Evolutionary conservation across 2,888 invertebrate genomes (phyloP).

Genomic region (Synanthedon myopaeformis): DNA sequence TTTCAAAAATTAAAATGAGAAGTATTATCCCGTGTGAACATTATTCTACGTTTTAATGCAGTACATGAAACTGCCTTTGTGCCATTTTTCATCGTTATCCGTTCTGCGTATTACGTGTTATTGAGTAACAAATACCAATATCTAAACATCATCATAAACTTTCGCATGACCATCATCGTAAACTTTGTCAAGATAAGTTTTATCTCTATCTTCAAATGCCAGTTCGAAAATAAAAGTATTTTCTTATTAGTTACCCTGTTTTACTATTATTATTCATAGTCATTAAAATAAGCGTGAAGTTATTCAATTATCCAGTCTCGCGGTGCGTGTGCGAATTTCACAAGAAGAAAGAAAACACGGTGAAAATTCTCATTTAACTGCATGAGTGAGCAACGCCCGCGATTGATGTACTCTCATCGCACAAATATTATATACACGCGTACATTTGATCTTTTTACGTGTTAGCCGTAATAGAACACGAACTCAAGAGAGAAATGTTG

Average conservation of each 20-base stretch:
- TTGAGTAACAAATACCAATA: background rate
- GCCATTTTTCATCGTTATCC: too few species aligned
- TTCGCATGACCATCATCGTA: too few species aligned
- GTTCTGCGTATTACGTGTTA: background rate
- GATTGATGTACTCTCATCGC: too few species aligned
- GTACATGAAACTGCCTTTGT: too few species aligned
- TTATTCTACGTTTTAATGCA: too few species aligned
- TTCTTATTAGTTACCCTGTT: background rate
- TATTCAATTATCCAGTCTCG: constrained; percentile 45
- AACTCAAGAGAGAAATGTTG: too few species aligned
- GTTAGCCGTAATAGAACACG: too few species aligned
- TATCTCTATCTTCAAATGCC: background rate
- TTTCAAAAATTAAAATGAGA: too few species aligned
- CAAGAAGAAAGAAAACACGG: constrained; percentile 54
- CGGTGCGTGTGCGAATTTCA: constrained; percentile 55
- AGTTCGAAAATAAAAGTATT: constrained; percentile 2
- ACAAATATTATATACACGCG: too few species aligned
- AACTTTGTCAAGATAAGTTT: background rate
- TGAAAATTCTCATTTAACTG: constrained; percentile 32
- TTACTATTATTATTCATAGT: constrained; percentile 38
- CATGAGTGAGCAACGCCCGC: background rate
- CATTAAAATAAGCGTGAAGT: constrained; percentile 49
- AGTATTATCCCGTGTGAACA: too few species aligned
- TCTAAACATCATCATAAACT: background rate
- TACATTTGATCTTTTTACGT: too few species aligned